Evolutionary conservation across 2,113 vertebrate genomes (phyloP).

Genomic region (Clarias magur): DNA sequence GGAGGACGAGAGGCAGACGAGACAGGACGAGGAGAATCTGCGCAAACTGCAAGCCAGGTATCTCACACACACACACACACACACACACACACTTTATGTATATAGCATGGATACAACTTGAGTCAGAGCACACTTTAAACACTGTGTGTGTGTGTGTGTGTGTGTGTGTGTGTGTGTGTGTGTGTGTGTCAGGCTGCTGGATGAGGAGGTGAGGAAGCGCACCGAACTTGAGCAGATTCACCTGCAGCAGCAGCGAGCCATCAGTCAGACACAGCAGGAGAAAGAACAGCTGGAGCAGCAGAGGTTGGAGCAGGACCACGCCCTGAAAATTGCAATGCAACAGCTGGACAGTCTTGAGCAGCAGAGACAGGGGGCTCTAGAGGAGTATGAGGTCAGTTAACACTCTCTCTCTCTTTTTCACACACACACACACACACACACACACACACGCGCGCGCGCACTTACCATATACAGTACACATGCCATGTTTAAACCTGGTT

Average conservation of each 20-base stretch:
- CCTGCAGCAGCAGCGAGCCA: slow-evolving; percentile 83
- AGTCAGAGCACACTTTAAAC: not conserved
- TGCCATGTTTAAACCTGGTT: not conserved
- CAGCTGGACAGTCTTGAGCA: slow-evolving; percentile 86
- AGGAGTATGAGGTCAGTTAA: slow-evolving; percentile 85
- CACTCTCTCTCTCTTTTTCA: not conserved
- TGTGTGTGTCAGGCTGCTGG: slow-evolving; percentile 77
- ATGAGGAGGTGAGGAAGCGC: slow-evolving; percentile 88
- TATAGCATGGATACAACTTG: not conserved
- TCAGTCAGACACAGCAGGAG: slow-evolving; percentile 87
- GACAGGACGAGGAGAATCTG: slow-evolving; percentile 89
- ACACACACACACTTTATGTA: not conserved
- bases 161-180: slow-evolving; percentile 25
- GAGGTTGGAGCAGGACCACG: slow-evolving; percentile 79
- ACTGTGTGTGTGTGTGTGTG: slow-evolving; percentile 22
- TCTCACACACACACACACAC: too few species aligned
- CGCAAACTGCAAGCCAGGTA: slow-evolving; percentile 90
- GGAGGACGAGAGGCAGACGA: slow-evolving; percentile 86
- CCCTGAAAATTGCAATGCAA: slow-evolving; percentile 83
- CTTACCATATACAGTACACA: not conserved
- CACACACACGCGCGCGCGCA: too few species aligned
- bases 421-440: too few species aligned
- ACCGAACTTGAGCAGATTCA: slow-evolving; percentile 87
- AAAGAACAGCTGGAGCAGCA: slow-evolving; percentile 89
- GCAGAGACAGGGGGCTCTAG: slow-evolving; percentile 83